Conservation (phyloP, 2,888 invertebrate genomes). For the Aleiodes testaceus region DNA sequence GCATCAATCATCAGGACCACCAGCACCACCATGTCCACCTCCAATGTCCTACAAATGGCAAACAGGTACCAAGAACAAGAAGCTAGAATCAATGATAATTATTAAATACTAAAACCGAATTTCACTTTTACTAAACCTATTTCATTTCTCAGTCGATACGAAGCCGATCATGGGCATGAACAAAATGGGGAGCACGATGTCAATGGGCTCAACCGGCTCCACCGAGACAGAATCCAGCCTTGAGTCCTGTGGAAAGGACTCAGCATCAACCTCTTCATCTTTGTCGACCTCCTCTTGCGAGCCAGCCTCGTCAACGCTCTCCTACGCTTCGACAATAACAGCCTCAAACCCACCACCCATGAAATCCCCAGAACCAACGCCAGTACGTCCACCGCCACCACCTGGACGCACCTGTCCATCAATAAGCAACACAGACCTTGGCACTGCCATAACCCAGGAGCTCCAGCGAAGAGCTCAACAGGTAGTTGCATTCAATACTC, state of each 20-base stretch:
- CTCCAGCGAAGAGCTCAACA: conserved; percentile 80
- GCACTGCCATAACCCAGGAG: conserved; percentile 82
- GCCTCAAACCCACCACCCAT: conserved; percentile 67
- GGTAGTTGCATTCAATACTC: conserved; percentile 66
- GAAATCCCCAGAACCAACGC: conserved; percentile 48
- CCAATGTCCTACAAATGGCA: conserved; percentile 69
- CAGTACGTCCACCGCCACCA: conserved; percentile 44
- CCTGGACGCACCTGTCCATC: conserved; percentile 53
- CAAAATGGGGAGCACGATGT: conserved; percentile 71
- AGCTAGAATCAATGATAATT: background rate
- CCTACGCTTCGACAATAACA: conserved; percentile 58
- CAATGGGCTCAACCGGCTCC: conserved; percentile 71
- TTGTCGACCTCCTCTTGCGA: conserved; percentile 70
- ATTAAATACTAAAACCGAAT: background rate
- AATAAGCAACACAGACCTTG: conserved; percentile 74
- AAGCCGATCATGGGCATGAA: conserved; percentile 71
- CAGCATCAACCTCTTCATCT: conserved; percentile 68
- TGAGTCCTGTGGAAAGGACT: conserved; percentile 70
- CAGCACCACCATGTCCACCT: conserved; percentile 67
- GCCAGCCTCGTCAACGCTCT: conserved; percentile 58
- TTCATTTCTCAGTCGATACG: conserved; percentile 54
- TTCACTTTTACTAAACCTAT: background rate
- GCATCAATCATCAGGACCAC: conserved; percentile 75
- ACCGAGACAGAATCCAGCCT: conserved; percentile 70
- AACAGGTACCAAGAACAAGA: conserved; percentile 57